Conservation (phyloP, 2,113 vertebrate genomes). For the Burhinus oedicnemus region DNA sequence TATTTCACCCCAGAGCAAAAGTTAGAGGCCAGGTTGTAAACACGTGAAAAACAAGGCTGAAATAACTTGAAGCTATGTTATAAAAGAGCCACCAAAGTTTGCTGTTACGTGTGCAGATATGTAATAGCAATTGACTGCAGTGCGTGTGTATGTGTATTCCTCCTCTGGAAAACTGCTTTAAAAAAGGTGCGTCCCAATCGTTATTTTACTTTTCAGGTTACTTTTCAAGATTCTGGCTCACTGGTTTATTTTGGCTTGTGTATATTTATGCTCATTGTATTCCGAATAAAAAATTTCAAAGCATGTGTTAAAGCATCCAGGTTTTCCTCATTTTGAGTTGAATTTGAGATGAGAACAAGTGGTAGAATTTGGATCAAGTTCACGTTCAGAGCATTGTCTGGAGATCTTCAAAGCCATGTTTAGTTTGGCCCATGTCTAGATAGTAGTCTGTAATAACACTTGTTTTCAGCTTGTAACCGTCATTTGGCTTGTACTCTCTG, state of each 20-base stretch:
- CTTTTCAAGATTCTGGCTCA: not conserved
- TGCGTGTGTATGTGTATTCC: not conserved
- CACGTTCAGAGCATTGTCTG: not conserved
- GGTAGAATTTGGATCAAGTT: conserved; percentile 34
- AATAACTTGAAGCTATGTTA: not conserved
- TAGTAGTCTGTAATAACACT: conserved; percentile 52
- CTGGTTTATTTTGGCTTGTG: conserved; percentile 26
- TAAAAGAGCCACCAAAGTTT: not conserved
- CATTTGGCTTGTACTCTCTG: conserved; percentile 17
- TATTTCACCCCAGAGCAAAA: conserved; percentile 7
- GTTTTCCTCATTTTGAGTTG: conserved; percentile 32
- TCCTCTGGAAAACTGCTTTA: not conserved
- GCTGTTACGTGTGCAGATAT: not conserved
- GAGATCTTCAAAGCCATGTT: conserved; percentile 59
- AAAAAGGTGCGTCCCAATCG: not conserved
- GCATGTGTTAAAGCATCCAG: not conserved
- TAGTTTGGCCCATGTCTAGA: conserved; percentile 44
- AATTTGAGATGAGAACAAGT: conserved; percentile 33
- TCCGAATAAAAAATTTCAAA: not conserved
- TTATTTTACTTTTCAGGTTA: not conserved
- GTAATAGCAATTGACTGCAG: not conserved
- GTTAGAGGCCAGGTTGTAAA: conserved; percentile 23
- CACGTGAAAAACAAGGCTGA: conserved; percentile 10
- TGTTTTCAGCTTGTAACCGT: conserved; percentile 23
- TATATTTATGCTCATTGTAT: not conserved